Conservation (phyloP, 2,888 invertebrate species). For the Macrophya alboannulata region DNA sequence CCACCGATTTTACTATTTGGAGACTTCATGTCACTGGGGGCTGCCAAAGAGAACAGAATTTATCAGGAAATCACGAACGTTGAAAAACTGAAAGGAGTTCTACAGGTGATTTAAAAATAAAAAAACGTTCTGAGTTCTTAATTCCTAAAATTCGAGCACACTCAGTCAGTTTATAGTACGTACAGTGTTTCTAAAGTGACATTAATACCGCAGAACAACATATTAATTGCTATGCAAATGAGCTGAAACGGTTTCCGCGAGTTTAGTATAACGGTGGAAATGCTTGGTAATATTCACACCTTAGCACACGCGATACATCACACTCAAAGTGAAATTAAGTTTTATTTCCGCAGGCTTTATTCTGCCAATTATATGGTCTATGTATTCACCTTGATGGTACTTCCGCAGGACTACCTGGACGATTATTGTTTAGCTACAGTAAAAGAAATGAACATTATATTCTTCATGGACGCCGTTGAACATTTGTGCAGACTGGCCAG, state of each 20-base stretch:
- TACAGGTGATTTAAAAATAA: constrained; percentile 82
- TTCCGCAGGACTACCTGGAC: constrained; percentile 88
- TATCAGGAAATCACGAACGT: constrained; percentile 93
- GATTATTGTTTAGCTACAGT: constrained; percentile 91
- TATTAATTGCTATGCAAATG: constrained; percentile 39
- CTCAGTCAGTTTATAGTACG: not conserved
- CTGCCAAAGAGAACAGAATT: constrained; percentile 87
- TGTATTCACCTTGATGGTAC: not conserved
- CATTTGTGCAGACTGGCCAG: constrained; percentile 93
- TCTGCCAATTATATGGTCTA: not conserved
- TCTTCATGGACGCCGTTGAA: constrained; percentile 95
- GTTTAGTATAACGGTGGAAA: not conserved
- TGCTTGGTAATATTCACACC: constrained; percentile 2
- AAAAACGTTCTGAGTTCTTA: not conserved
- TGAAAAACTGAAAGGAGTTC: constrained; percentile 85
- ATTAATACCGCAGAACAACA: not conserved
- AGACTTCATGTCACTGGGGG: constrained; percentile 91
- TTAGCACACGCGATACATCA: not conserved
- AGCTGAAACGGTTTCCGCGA: constrained; percentile 12
- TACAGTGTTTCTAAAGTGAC: not conserved
- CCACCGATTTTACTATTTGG: constrained; percentile 90
- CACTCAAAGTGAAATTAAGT: not conserved
- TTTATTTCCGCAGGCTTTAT: not conserved
- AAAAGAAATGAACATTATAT: constrained; percentile 92
- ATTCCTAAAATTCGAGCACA: not conserved